A percentile compares a stretch with the other conserved stretches of the same genome.
Evolutionary conservation across 2,113 vertebrate species (phyloP).

Genomic region (Sinocyclocheilus grahami): DNA sequence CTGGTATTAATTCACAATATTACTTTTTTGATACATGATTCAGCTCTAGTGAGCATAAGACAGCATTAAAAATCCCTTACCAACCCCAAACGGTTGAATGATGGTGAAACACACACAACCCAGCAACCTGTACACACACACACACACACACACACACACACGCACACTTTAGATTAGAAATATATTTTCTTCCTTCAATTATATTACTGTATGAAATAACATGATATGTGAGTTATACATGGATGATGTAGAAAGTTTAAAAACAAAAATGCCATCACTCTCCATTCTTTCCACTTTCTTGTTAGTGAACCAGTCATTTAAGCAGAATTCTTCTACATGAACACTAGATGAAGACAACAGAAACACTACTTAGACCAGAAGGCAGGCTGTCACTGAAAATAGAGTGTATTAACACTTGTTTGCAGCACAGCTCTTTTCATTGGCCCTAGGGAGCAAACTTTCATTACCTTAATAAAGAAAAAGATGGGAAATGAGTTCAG

Average conservation of each 20-base stretch:
- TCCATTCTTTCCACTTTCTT: background rate
- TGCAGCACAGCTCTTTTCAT: background rate
- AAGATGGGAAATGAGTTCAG: background rate
- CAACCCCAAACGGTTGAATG: no score
- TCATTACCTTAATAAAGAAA: background rate
- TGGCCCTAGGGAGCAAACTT: background rate
- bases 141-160: no score
- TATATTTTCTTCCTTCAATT: background rate
- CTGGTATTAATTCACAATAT: no score
- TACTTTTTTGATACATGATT: no score
- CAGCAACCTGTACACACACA: no score
- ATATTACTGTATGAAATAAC: background rate
- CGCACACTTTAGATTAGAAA: background rate
- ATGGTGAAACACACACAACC: no score
- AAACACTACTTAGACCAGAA: background rate
- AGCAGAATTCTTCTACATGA: background rate
- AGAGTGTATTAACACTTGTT: background rate
- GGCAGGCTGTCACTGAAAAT: background rate
- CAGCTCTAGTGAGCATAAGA: no score
- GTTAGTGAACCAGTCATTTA: background rate
- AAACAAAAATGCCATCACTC: background rate
- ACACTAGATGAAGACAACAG: slow-evolving; percentile 52
- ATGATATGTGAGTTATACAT: background rate
- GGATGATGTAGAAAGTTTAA: background rate
- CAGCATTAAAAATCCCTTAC: no score